phyloP scores from a whole-genome alignment of 2,888 invertebrate species.

The Hirtodrosophila trivittata region DNA sequence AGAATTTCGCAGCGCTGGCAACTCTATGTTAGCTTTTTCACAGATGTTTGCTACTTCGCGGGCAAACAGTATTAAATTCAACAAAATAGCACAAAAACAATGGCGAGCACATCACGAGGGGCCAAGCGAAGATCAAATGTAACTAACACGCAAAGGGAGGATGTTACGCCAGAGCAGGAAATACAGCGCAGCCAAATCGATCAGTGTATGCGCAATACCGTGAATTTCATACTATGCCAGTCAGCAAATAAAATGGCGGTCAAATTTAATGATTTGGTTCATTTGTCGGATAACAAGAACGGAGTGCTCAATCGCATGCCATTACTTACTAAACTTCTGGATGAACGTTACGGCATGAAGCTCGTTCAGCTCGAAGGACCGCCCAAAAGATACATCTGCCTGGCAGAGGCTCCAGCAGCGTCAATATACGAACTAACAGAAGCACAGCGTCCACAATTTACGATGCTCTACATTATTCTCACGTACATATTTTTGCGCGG shows the following conservation, averaged over 20 bases:
- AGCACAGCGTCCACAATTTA: slow-evolving; percentile 46
- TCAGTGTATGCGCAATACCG: slow-evolving; percentile 32
- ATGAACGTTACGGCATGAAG: slow-evolving; percentile 45
- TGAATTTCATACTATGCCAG: slow-evolving; percentile 59
- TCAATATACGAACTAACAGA: slow-evolving; percentile 52
- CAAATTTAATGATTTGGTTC: slow-evolving; percentile 47
- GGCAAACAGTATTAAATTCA: slow-evolving; percentile 5
- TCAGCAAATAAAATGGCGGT: slow-evolving; percentile 50
- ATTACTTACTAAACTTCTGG: slow-evolving; percentile 30
- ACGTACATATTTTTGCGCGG: slow-evolving; percentile 63
- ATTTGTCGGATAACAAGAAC: slow-evolving; percentile 19
- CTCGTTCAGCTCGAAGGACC: slow-evolving; percentile 27
- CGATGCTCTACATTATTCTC: slow-evolving; percentile 54
- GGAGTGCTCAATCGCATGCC: slow-evolving; percentile 31
- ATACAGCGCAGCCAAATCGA: slow-evolving; percentile 7
- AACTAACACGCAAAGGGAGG: slow-evolving; percentile 12
- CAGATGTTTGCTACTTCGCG: slow-evolving; percentile 19
- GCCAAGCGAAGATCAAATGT: slow-evolving; percentile 14
- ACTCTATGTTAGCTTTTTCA: slow-evolving; percentile 10
- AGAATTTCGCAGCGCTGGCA: slow-evolving; percentile 9
- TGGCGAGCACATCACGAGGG: slow-evolving; percentile 58
- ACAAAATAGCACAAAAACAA: slow-evolving; percentile 15
- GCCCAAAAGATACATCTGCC: slow-evolving; percentile 55
- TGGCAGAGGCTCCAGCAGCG: slow-evolving; percentile 38
- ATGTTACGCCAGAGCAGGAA: slow-evolving; percentile 1